Conservation (phyloP, 1,140 invertebrate genomes). For the Micrasema longulum region DNA sequence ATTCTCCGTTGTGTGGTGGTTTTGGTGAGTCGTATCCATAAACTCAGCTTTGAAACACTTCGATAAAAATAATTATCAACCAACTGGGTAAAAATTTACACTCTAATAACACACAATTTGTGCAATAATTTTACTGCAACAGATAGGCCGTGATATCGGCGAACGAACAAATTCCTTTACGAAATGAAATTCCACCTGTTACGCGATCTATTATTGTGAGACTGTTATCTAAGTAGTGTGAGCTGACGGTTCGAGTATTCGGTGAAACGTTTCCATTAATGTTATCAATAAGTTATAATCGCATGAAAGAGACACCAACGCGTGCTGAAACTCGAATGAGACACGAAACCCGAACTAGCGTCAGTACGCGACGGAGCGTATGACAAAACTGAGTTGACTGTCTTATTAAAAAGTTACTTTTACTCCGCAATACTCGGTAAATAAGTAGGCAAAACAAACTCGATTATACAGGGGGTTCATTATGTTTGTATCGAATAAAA, state of each 20-base stretch:
- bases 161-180: conserved; percentile 25
- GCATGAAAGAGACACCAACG: conserved; percentile 38
- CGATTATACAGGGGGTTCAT: conserved; percentile 18
- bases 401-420: conserved; percentile 54
- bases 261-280: neutral
- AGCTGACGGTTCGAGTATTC: neutral
- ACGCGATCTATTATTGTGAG: conserved; percentile 20
- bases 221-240: neutral
- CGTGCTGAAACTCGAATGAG: conserved; percentile 13
- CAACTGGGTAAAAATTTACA: conserved; percentile 24
- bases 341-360: conserved; percentile 46
- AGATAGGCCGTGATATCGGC: conserved; percentile 15
- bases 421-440: conserved; percentile 51
- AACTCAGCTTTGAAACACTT: conserved; percentile 18
- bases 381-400: conserved; percentile 54
- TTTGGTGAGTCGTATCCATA: conserved; percentile 33
- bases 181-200: conserved; percentile 34
- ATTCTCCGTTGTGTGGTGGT: neutral
- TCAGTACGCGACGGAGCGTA: conserved; percentile 37
- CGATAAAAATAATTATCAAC: neutral
- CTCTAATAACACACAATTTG: conserved; percentile 40
- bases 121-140: conserved; percentile 42
- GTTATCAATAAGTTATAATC: conserved; percentile 6
- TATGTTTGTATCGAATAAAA: too few species aligned
- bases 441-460: conserved; percentile 44